Percentiles rank a stretch among this genome's conserved stretches.
Evolutionary conservation across 1,140 invertebrate genomes (phyloP).

Genomic region (Drosophila santomea): DNA sequence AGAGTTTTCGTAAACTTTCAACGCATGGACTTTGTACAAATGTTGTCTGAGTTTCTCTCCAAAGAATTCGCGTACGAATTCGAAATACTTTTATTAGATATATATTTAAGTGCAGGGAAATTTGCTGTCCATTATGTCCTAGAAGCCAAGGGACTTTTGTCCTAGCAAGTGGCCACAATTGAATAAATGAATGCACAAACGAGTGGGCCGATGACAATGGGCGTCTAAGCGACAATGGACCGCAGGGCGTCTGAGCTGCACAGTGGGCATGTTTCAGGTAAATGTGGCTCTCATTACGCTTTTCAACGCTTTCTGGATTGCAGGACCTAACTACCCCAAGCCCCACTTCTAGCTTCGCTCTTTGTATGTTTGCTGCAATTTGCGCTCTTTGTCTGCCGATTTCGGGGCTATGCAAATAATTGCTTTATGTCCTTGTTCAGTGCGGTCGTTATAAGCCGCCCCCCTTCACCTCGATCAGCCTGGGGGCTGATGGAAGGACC

Average conservation of each 20-base stretch:
- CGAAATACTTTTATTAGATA: not conserved
- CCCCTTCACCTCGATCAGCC: not conserved
- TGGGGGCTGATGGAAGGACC: slow-evolving; percentile 7
- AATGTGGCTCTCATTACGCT: slow-evolving; percentile 43
- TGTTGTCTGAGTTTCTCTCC: no score
- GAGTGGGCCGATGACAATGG: slow-evolving; percentile 47
- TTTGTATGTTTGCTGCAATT: slow-evolving; percentile 56
- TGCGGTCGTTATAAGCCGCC: slow-evolving; percentile 46
- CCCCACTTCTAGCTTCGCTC: slow-evolving; percentile 9
- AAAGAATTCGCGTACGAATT: no score
- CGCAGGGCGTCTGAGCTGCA: not conserved
- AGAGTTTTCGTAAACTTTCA: no score
- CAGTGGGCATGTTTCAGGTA: slow-evolving; percentile 48
- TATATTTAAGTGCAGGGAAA: slow-evolving; percentile 36
- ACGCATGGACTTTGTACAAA: no score
- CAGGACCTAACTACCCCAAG: slow-evolving; percentile 16
- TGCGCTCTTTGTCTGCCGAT: slow-evolving; percentile 63
- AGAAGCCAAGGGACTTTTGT: slow-evolving; percentile 60
- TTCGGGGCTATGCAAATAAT: slow-evolving; percentile 73
- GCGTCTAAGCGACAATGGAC: slow-evolving; percentile 16
- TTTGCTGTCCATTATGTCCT: slow-evolving; percentile 64
- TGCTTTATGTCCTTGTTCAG: slow-evolving; percentile 73
- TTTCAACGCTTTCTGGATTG: slow-evolving; percentile 12
- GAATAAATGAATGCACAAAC: slow-evolving; percentile 79
- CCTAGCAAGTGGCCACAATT: slow-evolving; percentile 79